Percentiles rank a stretch among this genome's conserved stretches.
Conservation (phyloP, 2,888 invertebrate species). For the Eubasilissa splendida region DNA sequence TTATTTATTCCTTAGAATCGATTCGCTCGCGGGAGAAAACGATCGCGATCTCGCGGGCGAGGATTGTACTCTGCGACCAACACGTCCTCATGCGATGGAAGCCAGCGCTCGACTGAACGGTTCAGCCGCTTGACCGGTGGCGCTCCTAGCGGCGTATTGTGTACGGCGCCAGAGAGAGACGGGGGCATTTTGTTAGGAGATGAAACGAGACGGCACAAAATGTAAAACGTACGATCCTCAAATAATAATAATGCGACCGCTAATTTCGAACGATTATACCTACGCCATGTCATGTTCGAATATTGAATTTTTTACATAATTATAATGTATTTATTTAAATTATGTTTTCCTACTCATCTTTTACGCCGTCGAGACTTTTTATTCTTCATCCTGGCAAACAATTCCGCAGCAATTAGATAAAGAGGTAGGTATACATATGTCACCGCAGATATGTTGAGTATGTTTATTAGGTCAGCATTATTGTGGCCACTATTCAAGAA, state of each 20-base stretch:
- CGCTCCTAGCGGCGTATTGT: conserved; percentile 41
- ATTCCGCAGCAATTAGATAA: no score
- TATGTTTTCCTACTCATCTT: no score
- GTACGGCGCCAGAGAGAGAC: conserved; percentile 4
- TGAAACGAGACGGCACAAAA: conserved; percentile 23
- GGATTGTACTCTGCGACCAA: neutral
- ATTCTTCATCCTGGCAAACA: no score
- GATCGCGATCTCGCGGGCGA: conserved; percentile 43
- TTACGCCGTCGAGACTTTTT: no score
- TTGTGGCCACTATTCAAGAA: no score
- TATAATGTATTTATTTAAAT: no score
- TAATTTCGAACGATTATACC: conserved; percentile 14
- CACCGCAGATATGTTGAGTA: no score
- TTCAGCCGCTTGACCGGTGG: conserved; percentile 41
- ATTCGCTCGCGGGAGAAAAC: conserved; percentile 37
- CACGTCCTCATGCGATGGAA: neutral
- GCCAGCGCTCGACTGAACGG: conserved; percentile 50
- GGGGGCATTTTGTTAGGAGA: neutral
- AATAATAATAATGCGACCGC: conserved; percentile 9
- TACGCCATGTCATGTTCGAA: neutral
- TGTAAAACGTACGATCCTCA: conserved; percentile 12
- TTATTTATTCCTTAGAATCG: conserved; percentile 35
- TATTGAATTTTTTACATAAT: no score
- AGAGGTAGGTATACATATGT: no score
- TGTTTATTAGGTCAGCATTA: no score